These are phyloP conservation scores for Oncorhynchus masou DNA, from an alignment of 2,113 vertebrate species.

Conservation along the genomic window DNA sequence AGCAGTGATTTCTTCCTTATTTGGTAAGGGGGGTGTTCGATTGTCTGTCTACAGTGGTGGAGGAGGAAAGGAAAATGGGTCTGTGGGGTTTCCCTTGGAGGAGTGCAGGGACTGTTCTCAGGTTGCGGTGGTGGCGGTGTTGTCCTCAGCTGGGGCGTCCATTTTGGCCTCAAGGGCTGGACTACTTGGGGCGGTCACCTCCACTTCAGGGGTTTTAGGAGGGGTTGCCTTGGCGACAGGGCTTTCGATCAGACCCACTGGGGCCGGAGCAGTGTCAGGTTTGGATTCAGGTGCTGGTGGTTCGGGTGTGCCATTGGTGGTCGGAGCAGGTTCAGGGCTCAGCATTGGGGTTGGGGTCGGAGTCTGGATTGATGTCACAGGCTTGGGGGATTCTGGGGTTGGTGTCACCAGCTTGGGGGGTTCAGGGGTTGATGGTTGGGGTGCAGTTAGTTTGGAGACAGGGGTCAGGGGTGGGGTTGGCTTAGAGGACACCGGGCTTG, in stretches of 20 bases:
- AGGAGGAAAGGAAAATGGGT: conserved; percentile 27
- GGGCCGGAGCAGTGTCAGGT: conserved; percentile 45
- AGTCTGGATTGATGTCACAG: conserved; percentile 41
- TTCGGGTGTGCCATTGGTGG: conserved; percentile 70
- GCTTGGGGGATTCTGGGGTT: conserved; percentile 44
- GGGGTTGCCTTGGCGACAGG: conserved; percentile 52
- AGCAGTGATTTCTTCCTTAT: conserved; percentile 56
- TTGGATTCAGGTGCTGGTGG: conserved; percentile 51
- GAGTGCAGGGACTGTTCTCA: conserved; percentile 45
- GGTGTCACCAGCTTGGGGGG: conserved; percentile 39
- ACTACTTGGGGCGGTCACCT: conserved; percentile 44
- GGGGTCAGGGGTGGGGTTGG: conserved; percentile 18
- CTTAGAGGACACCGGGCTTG: conserved; percentile 55
- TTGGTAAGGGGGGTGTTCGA: conserved; percentile 52
- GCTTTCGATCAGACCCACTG: conserved; percentile 43
- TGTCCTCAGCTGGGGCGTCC: conserved; percentile 38
- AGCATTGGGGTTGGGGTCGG: conserved; percentile 45
- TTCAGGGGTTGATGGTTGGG: conserved; percentile 49
- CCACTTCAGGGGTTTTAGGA: conserved; percentile 68
- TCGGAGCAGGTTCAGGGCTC: conserved; percentile 59
- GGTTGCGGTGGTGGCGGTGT: conserved; percentile 55
- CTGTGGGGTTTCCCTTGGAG: conserved; percentile 34
- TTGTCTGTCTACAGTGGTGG: conserved; percentile 69
- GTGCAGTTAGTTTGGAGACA: conserved; percentile 37
- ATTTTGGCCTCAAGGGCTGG: conserved; percentile 38